A percentile compares a stretch with the other conserved stretches of the same genome.
phyloP scores from a whole-genome alignment of 2,888 invertebrate genomes.

The Periphyllus acericola region DNA sequence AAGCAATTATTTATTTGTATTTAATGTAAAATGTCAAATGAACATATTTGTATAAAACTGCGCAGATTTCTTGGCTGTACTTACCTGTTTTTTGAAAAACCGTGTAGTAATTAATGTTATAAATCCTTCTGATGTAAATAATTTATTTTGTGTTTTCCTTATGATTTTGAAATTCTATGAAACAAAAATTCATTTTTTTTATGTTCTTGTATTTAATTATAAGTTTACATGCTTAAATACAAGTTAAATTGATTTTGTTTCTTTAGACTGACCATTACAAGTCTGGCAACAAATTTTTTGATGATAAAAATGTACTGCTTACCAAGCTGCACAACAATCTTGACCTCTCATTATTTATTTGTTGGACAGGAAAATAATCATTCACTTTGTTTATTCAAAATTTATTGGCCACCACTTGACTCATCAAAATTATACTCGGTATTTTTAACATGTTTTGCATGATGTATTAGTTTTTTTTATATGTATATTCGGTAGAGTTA shows the following conservation, averaged over 20 bases:
- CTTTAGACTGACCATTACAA: slow-evolving; percentile 71
- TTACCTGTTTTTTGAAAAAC: background rate
- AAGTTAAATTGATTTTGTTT: slow-evolving; percentile 53
- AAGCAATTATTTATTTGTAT: background rate
- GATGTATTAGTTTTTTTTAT: background rate
- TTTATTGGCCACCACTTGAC: slow-evolving; percentile 77
- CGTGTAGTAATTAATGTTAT: background rate
- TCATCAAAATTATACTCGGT: slow-evolving; percentile 77
- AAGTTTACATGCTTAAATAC: slow-evolving; percentile 15
- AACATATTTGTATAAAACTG: background rate
- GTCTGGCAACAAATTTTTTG: slow-evolving; percentile 72
- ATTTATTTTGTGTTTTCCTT: background rate
- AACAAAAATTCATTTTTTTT: background rate
- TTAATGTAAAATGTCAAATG: background rate
- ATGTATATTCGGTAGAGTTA: background rate
- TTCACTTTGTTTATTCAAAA: slow-evolving; percentile 80
- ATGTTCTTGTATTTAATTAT: slow-evolving; percentile 27
- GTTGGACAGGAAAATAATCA: slow-evolving; percentile 72
- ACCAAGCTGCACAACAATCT: slow-evolving; percentile 73
- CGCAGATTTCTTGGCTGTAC: background rate
- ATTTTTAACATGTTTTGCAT: slow-evolving; percentile 44
- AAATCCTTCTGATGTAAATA: background rate
- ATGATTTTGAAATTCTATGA: background rate
- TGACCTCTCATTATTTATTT: slow-evolving; percentile 72
- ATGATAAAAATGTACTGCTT: slow-evolving; percentile 66